Percentiles rank a stretch among this genome's conserved stretches.
Evolutionary conservation across 2,113 vertebrate species (phyloP).

Genomic region (Macaca mulatta): DNA sequence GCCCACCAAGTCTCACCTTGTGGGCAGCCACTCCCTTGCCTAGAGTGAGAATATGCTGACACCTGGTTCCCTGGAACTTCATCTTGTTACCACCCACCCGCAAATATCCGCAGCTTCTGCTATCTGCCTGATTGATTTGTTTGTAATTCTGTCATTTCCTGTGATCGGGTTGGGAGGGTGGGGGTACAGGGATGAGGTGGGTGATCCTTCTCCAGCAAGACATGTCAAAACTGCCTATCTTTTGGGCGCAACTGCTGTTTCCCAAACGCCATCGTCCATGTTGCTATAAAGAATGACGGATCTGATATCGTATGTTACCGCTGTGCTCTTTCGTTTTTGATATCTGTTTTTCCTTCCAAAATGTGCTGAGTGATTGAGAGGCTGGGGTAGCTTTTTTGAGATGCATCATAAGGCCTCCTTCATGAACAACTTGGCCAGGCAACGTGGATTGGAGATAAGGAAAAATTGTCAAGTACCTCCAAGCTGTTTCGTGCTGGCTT

Average conservation of each 20-base stretch:
- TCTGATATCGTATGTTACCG: background rate
- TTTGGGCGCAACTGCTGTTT: slow-evolving; percentile 32
- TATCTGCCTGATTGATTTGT: slow-evolving; percentile 49
- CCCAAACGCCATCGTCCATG: slow-evolving; percentile 3
- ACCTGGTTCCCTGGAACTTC: background rate
- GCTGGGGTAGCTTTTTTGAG: background rate
- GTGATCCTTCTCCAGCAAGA: slow-evolving; percentile 48
- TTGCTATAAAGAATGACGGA: slow-evolving; percentile 33
- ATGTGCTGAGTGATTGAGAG: slow-evolving; percentile 30
- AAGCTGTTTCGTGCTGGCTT: background rate
- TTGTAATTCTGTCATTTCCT: slow-evolving; percentile 54
- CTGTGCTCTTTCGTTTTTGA: background rate
- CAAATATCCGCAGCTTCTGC: background rate
- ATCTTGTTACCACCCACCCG: background rate
- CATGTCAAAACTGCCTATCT: slow-evolving; percentile 69
- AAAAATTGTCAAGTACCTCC: background rate
- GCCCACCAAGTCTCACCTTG: no score
- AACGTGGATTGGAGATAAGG: background rate
- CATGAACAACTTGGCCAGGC: background rate
- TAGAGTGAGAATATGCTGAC: background rate
- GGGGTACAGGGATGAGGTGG: background rate
- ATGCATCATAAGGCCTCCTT: background rate
- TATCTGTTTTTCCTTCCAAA: slow-evolving; percentile 30
- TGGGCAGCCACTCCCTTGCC: background rate
- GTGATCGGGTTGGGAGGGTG: background rate